Percentiles rank a stretch among this genome's conserved stretches.
Evolutionary conservation across 23 tunicate genomes (phyloP).

Genomic region (Clavelina lepadiformis): DNA sequence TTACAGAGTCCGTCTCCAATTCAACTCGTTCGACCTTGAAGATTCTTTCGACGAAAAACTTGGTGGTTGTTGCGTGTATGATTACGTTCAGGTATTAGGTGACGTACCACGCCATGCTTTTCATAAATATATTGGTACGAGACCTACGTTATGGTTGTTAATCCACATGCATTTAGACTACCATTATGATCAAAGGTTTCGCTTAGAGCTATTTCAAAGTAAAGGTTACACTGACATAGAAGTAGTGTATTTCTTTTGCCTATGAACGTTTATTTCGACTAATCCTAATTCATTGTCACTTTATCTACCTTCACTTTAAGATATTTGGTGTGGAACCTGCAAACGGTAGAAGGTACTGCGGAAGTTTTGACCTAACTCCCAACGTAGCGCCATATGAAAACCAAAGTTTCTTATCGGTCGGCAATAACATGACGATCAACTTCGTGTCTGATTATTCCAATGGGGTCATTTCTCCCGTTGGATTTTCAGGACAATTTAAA

Average conservation of each 20-base stretch:
- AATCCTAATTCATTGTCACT: too few species aligned
- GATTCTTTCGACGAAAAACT: conserved; percentile 60
- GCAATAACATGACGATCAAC: conserved; percentile 25
- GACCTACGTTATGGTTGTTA: too few species aligned
- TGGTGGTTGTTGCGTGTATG: conserved; percentile 74
- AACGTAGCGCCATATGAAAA: conserved; percentile 8
- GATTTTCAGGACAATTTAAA: conserved; percentile 34
- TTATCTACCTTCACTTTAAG: too few species aligned
- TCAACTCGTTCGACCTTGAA: conserved; percentile 69
- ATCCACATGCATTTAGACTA: too few species aligned
- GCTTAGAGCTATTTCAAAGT: too few species aligned
- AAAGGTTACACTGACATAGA: too few species aligned
- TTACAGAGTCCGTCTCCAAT: conserved; percentile 35
- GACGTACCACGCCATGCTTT: too few species aligned
- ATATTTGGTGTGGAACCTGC: too few species aligned
- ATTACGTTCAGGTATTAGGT: conserved; percentile 73
- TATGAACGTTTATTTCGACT: too few species aligned
- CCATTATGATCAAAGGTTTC: too few species aligned
- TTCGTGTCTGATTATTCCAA: conserved; percentile 65
- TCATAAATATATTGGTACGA: too few species aligned
- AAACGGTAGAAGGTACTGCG: conserved; percentile 11
- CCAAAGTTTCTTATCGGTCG: conserved; percentile 9
- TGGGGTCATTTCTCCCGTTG: conserved; percentile 15
- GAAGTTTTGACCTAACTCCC: neutral
- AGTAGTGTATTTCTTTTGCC: too few species aligned